These are phyloP conservation scores for Pachyseris speciosa DNA, from an alignment of 64 coral and sea anemone species.

Conservation along the genomic window DNA sequence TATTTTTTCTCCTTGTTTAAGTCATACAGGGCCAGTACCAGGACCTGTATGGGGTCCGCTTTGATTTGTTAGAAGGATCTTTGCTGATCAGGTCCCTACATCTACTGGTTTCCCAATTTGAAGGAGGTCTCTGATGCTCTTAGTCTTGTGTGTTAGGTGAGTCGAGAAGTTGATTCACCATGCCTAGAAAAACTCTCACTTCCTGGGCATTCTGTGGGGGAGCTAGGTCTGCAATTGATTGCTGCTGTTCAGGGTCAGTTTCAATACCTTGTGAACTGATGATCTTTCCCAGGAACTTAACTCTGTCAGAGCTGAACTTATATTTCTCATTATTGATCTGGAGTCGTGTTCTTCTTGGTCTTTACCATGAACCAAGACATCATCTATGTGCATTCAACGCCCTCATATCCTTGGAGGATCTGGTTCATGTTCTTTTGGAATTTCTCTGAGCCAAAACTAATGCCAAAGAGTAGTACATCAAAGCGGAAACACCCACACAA, in stretches of 20 bases:
- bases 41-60: neutral
- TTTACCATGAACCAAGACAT: conserved; percentile 16
- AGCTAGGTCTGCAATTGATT: conserved; percentile 11
- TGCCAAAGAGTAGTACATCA: conserved; percentile 19
- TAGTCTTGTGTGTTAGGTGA: conserved; percentile 14
- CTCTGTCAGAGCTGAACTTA: neutral
- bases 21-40: neutral
- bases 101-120: neutral
- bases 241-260: conserved; percentile 4
- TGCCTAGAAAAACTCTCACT: neutral
- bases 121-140: conserved; percentile 17
- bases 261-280: neutral
- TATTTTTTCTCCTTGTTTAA: neutral
- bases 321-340: neutral
- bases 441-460: conserved; percentile 1
- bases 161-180: neutral
- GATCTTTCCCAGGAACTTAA: conserved; percentile 36
- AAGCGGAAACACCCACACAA: conserved; percentile 15
- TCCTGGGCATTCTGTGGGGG: neutral
- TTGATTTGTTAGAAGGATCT: neutral
- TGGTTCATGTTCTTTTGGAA: conserved; percentile 37
- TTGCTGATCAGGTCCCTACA: too few relatives aligned
- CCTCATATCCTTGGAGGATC: conserved; percentile 35
- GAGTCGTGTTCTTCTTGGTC: neutral
- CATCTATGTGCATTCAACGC: conserved; percentile 51